Evolutionary conservation across 2,113 vertebrate species (phyloP).

Genomic region (Regulus satrapa): DNA sequence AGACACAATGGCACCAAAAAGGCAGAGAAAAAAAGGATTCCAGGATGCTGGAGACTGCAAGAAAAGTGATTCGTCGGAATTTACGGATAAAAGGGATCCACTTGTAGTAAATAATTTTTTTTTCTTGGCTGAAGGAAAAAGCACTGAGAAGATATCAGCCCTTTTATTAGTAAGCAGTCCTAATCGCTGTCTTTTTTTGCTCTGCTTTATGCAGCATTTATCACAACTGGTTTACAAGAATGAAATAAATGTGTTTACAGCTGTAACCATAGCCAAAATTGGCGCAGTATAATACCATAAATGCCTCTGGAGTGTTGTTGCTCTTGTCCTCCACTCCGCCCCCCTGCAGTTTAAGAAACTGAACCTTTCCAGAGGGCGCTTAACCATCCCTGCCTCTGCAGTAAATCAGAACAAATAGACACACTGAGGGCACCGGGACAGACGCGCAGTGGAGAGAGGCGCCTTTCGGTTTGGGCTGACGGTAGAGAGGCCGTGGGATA

Average conservation of each 20-base stretch:
- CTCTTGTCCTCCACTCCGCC: background rate
- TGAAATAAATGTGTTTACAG: background rate
- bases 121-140: background rate
- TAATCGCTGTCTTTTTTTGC: background rate
- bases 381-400: background rate
- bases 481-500: background rate
- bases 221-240: background rate
- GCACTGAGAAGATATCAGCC: background rate
- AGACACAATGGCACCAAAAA: conserved; percentile 16
- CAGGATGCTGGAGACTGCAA: background rate
- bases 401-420: conserved; percentile 6
- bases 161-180: background rate
- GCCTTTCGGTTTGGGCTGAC: background rate
- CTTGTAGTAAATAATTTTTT: background rate
- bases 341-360: background rate
- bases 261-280: background rate
- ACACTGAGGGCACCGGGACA: background rate
- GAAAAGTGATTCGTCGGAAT: background rate
- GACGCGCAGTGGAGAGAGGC: background rate
- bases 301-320: conserved; percentile 6
- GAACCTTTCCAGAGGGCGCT: background rate
- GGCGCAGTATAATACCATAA: background rate
- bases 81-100: background rate
- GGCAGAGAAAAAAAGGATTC: background rate
- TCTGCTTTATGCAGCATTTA: background rate